Evolutionary conservation across 1,140 invertebrate species (phyloP).

Genomic region (Chymomyza costata): DNA sequence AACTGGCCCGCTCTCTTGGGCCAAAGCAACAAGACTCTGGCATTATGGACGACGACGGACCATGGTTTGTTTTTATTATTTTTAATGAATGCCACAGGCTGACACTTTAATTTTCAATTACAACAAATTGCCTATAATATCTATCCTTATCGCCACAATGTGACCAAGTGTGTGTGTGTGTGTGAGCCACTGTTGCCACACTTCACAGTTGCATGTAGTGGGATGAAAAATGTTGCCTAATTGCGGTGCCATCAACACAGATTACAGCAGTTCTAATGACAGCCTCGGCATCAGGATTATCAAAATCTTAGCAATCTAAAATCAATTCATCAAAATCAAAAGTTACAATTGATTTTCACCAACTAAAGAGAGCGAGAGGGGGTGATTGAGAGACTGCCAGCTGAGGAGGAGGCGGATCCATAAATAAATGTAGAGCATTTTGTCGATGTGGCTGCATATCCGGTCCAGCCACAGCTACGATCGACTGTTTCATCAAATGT

Average conservation of each 20-base stretch:
- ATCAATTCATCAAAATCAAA: constrained; percentile 72
- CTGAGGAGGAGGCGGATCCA: constrained; percentile 48
- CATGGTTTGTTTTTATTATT: constrained; percentile 13
- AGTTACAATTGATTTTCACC: constrained; percentile 60
- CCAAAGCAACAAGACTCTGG: constrained; percentile 4
- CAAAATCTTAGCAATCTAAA: constrained; percentile 54
- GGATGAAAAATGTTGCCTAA: constrained; percentile 44
- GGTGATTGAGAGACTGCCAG: neutral
- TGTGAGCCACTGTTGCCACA: neutral
- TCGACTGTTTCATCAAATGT: constrained; percentile 43
- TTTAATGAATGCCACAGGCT: constrained; percentile 66
- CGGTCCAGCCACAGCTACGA: constrained; percentile 27
- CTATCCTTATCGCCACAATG: constrained; percentile 65
- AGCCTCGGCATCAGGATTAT: constrained; percentile 32
- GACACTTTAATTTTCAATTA: constrained; percentile 74
- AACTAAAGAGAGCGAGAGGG: neutral
- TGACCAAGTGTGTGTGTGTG: constrained; percentile 14
- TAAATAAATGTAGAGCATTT: constrained; percentile 71
- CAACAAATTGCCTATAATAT: constrained; percentile 73
- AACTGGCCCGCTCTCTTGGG: constrained; percentile 33
- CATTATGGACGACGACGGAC: constrained; percentile 19
- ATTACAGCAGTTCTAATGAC: constrained; percentile 10
- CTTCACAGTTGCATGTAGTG: neutral
- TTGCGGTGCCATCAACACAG: constrained; percentile 15
- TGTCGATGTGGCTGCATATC: constrained; percentile 54